Evolutionary conservation across 1,140 invertebrate genomes (phyloP), one percentile per base, ranked within the genome.

Genomic region (Cyphomyrmex costatus): DNA sequence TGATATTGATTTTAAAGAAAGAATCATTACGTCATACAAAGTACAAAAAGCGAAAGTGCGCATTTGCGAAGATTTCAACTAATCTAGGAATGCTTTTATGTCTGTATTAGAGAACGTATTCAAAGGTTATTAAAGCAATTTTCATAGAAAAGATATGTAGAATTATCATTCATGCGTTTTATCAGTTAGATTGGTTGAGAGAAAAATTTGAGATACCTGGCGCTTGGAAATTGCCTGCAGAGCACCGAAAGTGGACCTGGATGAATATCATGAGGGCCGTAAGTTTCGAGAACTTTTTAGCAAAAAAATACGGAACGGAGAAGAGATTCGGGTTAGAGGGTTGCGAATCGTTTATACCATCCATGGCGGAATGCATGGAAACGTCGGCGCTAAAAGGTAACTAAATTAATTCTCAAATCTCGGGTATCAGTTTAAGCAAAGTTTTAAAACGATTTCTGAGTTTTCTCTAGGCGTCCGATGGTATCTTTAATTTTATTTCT

Each of bases 261-360:
- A 96, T 96, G 46, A 95, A 98, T 73, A 94, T 98, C 5, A 97
- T 98, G 85, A 96, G 97, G 89, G 97, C 97, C 1, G 97, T 96
- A 0, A 97, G 96, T 82, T 98, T 99, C 93, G 98, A 99, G 93
- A 97, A 97, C 85, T 99, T 98, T 93, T 95, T 99, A 68, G 97
- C 98, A 0, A 97, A 97, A 70, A 99, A 99, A 94, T 99, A 97
- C 96, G 96, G 97, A 0, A 97, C 98, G 0, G 98, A 99, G 92
- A 99, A 99, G 92, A 96, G 98, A 16, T 99, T 99, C 93, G 98
- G 98, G 2, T 94, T 99, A 8, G 98, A 99, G 94, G 98, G 98
- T 0, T 98, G 98, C 92, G 98, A 99, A 95, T 97, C 98, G 53
- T 96, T 99, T 82, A 98, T 99, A 85, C 97, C 98, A 2, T 97